Evolutionary conservation across 2,797 vertebrate species (phyloP).

Genomic region (Melanotaenia trifasciata): DNA sequence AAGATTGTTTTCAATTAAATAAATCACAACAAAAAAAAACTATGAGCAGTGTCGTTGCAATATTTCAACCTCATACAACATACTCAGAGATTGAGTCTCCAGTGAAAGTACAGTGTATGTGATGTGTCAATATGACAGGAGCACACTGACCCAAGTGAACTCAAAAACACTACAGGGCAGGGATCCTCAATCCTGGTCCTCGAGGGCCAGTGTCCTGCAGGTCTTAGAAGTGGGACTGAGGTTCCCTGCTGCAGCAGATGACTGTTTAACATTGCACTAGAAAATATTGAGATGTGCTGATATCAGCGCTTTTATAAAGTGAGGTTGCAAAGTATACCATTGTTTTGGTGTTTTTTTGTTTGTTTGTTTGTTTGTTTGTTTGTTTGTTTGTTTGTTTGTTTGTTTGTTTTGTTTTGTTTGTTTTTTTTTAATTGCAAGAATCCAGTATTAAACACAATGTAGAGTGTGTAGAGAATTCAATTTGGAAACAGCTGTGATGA

Average conservation of each 20-base stretch:
- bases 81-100: constrained; percentile 57
- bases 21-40: constrained; percentile 60
- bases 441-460: background rate
- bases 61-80: constrained; percentile 38
- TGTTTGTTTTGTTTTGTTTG: background rate
- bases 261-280: constrained; percentile 43
- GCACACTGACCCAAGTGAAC: constrained; percentile 48
- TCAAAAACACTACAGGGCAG: constrained; percentile 12
- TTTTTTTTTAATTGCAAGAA: background rate
- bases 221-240: too few species aligned
- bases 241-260: constrained; percentile 7
- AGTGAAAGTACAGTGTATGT: constrained; percentile 52
- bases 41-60: constrained; percentile 40
- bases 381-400: background rate
- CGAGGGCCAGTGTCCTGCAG: too few species aligned
- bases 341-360: background rate
- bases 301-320: constrained; percentile 6
- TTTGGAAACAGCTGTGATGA: background rate
- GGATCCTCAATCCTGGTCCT: too few species aligned
- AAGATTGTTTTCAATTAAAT: constrained; percentile 46
- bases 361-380: background rate
- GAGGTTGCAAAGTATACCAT: background rate
- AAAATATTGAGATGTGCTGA: constrained; percentile 7
- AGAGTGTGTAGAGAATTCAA: background rate
- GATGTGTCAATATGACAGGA: constrained; percentile 57